Evolutionary conservation across 2,797 vertebrate species (phyloP).

Genomic region (Myotis myotis): DNA sequence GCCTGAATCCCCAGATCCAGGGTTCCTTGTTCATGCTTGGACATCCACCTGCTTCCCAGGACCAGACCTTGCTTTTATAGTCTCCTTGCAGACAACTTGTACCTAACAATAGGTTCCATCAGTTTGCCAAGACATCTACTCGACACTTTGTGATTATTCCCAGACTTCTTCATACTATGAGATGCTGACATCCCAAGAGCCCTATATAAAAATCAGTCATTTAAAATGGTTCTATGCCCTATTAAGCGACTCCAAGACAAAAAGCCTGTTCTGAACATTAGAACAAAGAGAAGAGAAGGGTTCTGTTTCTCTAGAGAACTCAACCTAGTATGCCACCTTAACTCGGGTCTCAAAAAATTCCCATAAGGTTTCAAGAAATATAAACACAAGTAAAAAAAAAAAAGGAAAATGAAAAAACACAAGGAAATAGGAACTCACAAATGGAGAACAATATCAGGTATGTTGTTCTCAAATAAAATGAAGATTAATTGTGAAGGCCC

Average conservation of each 20-base stretch:
- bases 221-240: not conserved
- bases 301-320: not conserved
- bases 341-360: not conserved
- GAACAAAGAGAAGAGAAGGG: not conserved
- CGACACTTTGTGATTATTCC: not conserved
- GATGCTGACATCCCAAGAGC: not conserved
- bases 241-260: not conserved
- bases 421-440: not conserved
- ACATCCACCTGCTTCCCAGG: not conserved
- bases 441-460: not conserved
- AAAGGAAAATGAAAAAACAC: not conserved
- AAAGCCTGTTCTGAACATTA: not conserved
- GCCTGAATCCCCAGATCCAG: not conserved
- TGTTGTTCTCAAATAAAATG: not conserved
- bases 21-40: not conserved
- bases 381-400: not conserved
- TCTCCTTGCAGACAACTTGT: not conserved
- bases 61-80: not conserved
- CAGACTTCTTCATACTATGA: not conserved
- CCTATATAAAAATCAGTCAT: conserved; percentile 4
- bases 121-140: not conserved
- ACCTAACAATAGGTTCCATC: not conserved
- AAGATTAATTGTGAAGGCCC: not conserved
- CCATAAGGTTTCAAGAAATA: not conserved
- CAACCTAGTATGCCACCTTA: not conserved